Conservation (phyloP, 2,113 vertebrate species). For the Sapajus apella region DNA sequence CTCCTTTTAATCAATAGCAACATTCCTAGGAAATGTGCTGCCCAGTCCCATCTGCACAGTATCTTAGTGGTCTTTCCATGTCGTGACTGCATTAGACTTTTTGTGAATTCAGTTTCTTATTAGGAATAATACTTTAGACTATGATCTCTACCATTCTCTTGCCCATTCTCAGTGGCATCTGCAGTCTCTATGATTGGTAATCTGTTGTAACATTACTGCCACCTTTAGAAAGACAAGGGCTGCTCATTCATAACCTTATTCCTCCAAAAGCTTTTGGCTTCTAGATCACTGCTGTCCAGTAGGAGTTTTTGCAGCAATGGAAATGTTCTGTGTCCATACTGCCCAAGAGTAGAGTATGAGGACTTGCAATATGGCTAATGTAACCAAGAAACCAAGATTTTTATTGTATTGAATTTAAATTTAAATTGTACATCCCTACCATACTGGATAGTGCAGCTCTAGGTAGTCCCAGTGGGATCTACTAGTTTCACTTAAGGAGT, state of each 20-base stretch:
- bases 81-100: slow-evolving; percentile 13
- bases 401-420: neutral
- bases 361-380: neutral
- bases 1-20: neutral
- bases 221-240: neutral
- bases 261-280: slow-evolving; percentile 14
- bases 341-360: neutral
- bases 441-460: neutral
- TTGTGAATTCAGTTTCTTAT: slow-evolving; percentile 34
- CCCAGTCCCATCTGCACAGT: neutral
- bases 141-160: neutral
- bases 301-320: neutral
- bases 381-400: neutral
- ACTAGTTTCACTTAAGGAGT: neutral
- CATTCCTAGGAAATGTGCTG: slow-evolving; percentile 8
- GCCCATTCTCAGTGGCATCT: neutral
- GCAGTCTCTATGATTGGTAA: neutral
- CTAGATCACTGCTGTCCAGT: neutral
- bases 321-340: neutral
- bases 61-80: neutral
- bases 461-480: neutral
- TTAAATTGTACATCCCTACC: neutral
- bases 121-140: neutral
- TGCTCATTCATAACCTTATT: neutral
- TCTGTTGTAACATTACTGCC: neutral